Evolutionary conservation across 2,888 invertebrate species (phyloP), one percentile per base, ranked within the genome.

Genomic region (Zygogramma bicolorata): DNA sequence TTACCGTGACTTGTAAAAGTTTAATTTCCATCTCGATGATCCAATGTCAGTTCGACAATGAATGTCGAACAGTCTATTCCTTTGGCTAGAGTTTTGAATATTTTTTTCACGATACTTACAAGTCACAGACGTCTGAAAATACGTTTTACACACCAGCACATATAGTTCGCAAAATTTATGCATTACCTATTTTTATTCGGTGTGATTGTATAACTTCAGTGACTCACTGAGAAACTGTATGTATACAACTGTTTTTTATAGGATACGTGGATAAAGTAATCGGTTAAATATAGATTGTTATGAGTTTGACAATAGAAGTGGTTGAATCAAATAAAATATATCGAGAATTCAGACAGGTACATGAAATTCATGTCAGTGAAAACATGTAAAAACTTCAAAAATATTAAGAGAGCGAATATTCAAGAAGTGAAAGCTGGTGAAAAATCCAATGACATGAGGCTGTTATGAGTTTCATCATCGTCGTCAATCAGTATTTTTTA

Each of bases 81-180:
- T 25, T 53, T 22, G 53, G 22, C 22, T 13, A n/a, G 53, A 53
- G 22, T 25, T 53, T 53, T 22, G n/a, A n/a, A 22, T 25, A 46
- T 18, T n/a, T 46, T 46, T 46, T 46, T n/a, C 7, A 46, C 46
- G 46, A 46, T 46, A 7, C 15, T 7, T 15, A 46, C 15, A 53
- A 25, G 22, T 25, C 53, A 53, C 22, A 25, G 53, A 53, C 53
- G 25, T 53, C 53, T 53, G 53, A 53, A 53, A 53, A 53, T 53
- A 53, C 53, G 13, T 13, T 49, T 49, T 53, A 22, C 22, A 13
- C 22, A 25, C 13, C 22, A 53, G 25, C 53, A 25, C 22, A 53
- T n/a, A n/a, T n/a, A 20, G 8, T 53, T 46, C 15, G 46, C 10
- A 22, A 25, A 25, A 53, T 22, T 22, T 53, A 53, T 53, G 53